Evolutionary conservation across 1,140 invertebrate species (phyloP), one percentile per base, ranked within the genome.

Genomic region (Bombus sylvicola): DNA sequence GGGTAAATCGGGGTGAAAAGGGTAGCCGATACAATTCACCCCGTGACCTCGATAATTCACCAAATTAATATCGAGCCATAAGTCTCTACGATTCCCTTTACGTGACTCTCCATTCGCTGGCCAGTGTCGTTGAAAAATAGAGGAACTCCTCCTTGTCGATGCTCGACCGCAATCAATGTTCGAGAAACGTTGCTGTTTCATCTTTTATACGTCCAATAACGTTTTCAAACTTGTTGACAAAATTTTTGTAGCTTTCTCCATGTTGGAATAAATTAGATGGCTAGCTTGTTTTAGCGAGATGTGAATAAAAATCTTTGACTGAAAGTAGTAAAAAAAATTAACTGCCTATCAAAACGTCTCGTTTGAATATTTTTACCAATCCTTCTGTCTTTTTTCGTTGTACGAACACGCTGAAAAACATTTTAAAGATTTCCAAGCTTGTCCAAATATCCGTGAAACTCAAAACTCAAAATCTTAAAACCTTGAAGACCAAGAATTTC

Each of bases 51-150:
- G n/a, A 79, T 85, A 85, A 85, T 85, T 85, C 59, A n/a, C 28
- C 41, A 53, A 80, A 85, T 85, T 85, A 85, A 85, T 85, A 85
- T 62, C 53, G 34, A 18, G n/a, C 53, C 53, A 39, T 85, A 71
- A 71, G 76, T 80, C 41, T n/a, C 31, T n/a, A 9, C n/a, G 47
- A 79, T 72, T 71, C 13, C 9, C 41, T 10, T 1, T 41, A 34
- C 43, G 47, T 9, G 81, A 31, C 13, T 57, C 57, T 41, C 62
- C 69, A 57, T 76, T 66, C 31, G 39, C 6, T 18, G 25, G 37
- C 22, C 8, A 2, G 2, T 5, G 12, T 39, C 8, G 34, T 3
- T 37, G 41, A 39, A 68, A 43, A 37, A 83, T 37, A 53, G 1
- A 59, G 2, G 9, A 25, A 3, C 1, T 1, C 1, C 0, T 18